A percentile compares a stretch with the other conserved stretches of the same genome.
These are phyloP conservation scores for Asbolus verrucosus DNA, from an alignment of 1,140 invertebrate genomes.

Conservation along the genomic window DNA sequence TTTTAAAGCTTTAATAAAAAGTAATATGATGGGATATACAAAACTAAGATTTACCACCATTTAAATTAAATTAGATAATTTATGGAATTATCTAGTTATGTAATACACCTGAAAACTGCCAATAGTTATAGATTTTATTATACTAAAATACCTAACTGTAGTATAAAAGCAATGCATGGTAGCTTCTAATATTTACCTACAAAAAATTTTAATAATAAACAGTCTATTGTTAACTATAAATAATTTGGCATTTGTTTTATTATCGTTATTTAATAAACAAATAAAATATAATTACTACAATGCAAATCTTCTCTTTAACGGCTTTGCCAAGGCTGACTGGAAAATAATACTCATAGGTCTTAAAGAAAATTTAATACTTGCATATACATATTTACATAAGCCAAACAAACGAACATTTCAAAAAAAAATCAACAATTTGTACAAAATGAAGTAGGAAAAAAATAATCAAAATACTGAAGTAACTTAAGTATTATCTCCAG, in stretches of 20 bases:
- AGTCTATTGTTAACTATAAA: slow-evolving; percentile 16
- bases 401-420: slow-evolving; percentile 40
- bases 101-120: slow-evolving; percentile 44
- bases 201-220: slow-evolving; percentile 36
- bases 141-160: slow-evolving; percentile 39
- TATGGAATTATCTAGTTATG: slow-evolving; percentile 28
- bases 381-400: slow-evolving; percentile 46
- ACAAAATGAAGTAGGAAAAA: slow-evolving; percentile 46
- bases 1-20: slow-evolving; percentile 17
- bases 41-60: not conserved
- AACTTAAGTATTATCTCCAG: slow-evolving; percentile 48
- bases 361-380: slow-evolving; percentile 50
- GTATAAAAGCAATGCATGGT: slow-evolving; percentile 37
- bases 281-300: too few species aligned
- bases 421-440: slow-evolving; percentile 43
- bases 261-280: slow-evolving; percentile 15
- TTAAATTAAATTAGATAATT: slow-evolving; percentile 15
- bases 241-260: slow-evolving; percentile 23
- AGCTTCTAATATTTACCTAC: slow-evolving; percentile 35
- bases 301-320: too few species aligned
- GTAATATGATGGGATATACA: not conserved
- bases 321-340: too few species aligned
- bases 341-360: slow-evolving; percentile 12
- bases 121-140: slow-evolving; percentile 46
- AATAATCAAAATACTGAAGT: slow-evolving; percentile 3